Evolutionary conservation across 1,140 invertebrate genomes (phyloP).

Genomic region (Uloborus diversus): DNA sequence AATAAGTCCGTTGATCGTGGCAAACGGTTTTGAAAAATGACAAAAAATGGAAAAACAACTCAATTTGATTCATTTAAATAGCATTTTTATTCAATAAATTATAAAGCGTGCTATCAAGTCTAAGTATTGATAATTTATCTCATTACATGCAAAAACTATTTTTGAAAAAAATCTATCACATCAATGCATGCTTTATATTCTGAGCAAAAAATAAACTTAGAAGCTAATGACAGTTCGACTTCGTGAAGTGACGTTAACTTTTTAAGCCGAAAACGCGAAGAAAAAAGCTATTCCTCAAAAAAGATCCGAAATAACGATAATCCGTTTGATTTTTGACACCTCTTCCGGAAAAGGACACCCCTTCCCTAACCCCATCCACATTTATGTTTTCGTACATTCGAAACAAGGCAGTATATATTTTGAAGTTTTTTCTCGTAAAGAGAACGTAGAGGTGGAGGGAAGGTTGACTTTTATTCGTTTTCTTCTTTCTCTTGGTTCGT

Average conservation of each 20-base stretch:
- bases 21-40: too few species aligned
- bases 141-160: too few species aligned
- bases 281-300: not conserved
- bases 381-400: conserved; percentile 45
- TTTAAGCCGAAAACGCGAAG: conserved; percentile 23
- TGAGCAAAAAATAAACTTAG: too few species aligned
- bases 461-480: conserved; percentile 33
- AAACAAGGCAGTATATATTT: conserved; percentile 51
- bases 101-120: too few species aligned
- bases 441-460: not conserved
- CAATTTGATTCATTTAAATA: too few species aligned
- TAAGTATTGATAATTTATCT: too few species aligned
- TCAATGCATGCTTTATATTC: too few species aligned
- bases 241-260: conserved; percentile 35
- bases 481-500: conserved; percentile 4
- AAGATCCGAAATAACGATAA: not conserved
- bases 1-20: too few species aligned
- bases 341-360: not conserved
- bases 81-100: too few species aligned
- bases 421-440: conserved; percentile 37
- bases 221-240: too few species aligned
- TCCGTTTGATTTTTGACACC: conserved; percentile 49
- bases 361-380: not conserved
- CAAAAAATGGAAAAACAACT: too few species aligned
- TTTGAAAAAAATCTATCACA: too few species aligned